Evolutionary conservation across 35 echinoderm and acorn worm genomes (phyloP).

Genomic region (Heliocidaris tuberculata): DNA sequence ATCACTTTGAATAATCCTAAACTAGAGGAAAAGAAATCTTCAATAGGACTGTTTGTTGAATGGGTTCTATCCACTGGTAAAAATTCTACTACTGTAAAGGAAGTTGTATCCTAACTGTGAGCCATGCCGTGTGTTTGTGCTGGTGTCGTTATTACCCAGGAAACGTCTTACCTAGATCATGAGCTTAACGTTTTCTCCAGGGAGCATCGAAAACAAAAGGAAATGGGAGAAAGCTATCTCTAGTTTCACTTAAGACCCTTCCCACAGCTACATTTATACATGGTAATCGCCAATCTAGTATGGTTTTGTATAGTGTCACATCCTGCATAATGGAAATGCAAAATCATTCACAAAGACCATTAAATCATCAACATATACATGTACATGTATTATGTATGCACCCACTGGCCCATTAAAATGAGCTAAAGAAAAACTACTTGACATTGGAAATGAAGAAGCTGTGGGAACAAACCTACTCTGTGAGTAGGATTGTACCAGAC

Average conservation of each 20-base stretch:
- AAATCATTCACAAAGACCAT: no score
- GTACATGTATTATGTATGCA: no score
- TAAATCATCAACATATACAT: no score
- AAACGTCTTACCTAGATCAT: neutral
- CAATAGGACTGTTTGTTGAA: neutral
- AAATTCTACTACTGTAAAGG: neutral
- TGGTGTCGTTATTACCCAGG: conserved; percentile 7
- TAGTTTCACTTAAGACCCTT: neutral
- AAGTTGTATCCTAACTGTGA: neutral
- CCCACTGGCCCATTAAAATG: neutral
- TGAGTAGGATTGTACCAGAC: neutral
- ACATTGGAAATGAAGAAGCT: neutral
- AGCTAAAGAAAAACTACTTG: neutral
- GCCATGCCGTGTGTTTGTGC: neutral
- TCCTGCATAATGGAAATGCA: no score
- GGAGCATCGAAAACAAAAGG: neutral
- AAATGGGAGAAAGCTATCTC: neutral
- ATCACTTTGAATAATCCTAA: neutral
- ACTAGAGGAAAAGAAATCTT: neutral
- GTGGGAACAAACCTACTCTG: neutral
- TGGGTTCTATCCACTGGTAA: neutral
- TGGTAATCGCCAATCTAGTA: neutral
- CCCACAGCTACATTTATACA: neutral
- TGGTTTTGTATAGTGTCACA: no score
- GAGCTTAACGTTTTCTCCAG: neutral